Evolutionary conservation across 1,140 invertebrate species (phyloP).

Genomic region (Drosophila athabasca): DNA sequence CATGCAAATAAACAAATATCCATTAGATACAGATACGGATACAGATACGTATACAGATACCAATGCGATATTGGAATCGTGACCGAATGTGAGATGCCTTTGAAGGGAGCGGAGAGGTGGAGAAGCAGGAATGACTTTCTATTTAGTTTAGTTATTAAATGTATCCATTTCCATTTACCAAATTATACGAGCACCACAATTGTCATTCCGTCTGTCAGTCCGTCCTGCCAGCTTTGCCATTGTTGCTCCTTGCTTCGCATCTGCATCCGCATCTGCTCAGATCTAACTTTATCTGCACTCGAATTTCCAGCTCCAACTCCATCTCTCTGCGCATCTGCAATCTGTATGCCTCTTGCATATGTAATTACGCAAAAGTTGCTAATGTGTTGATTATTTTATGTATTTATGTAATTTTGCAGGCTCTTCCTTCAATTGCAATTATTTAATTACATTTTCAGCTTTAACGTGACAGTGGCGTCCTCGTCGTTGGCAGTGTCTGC

Average conservation of each 20-base stretch:
- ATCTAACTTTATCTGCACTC: slow-evolving; percentile 31
- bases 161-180: slow-evolving; percentile 73
- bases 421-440: slow-evolving; percentile 56
- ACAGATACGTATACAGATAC: too few relatives aligned
- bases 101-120: neutral
- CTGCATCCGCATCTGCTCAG: neutral
- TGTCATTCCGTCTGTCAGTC: slow-evolving; percentile 41
- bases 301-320: neutral
- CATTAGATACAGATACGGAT: slow-evolving; percentile 15
- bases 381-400: slow-evolving; percentile 78
- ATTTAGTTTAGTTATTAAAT: slow-evolving; percentile 78
- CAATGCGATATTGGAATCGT: too few relatives aligned
- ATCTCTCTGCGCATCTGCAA: slow-evolving; percentile 22
- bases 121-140: slow-evolving; percentile 46
- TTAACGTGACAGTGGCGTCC: slow-evolving; percentile 11
- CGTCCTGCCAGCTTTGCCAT: slow-evolving; percentile 16
- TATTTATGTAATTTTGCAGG: slow-evolving; percentile 64
- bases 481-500: too few relatives aligned
- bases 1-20: slow-evolving; percentile 62
- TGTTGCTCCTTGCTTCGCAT: slow-evolving; percentile 8
- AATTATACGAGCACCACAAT: slow-evolving; percentile 52
- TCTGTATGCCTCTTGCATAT: slow-evolving; percentile 41
- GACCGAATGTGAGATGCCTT: neutral
- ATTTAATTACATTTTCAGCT: slow-evolving; percentile 73
- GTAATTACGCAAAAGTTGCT: slow-evolving; percentile 78